Percentiles rank a stretch among this genome's conserved stretches.
Conservation (phyloP, 2,113 vertebrate species). For the Malurus elegans region DNA sequence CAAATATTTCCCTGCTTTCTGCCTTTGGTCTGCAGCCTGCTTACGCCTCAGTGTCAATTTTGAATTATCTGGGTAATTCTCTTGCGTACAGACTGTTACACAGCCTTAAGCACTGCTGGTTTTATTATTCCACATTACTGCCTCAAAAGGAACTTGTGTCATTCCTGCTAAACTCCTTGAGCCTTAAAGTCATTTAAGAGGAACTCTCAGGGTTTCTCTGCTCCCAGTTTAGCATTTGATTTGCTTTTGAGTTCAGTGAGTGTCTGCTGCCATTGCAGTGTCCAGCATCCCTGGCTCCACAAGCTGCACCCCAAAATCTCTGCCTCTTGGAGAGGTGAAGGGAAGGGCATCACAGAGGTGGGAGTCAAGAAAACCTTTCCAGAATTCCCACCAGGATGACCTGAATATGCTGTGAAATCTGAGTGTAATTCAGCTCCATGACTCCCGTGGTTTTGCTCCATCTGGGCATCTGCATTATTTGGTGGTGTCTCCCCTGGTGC, state of each 20-base stretch:
- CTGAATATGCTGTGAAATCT: neutral
- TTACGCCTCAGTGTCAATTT: neutral
- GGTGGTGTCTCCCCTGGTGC: neutral
- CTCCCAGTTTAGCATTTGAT: neutral
- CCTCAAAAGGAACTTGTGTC: neutral
- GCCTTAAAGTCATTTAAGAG: neutral
- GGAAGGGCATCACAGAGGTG: neutral
- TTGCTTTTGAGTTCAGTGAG: neutral
- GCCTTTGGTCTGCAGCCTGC: neutral
- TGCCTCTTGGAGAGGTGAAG: neutral
- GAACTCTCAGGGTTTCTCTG: neutral
- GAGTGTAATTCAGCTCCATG: neutral
- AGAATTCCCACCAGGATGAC: neutral
- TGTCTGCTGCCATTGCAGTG: neutral
- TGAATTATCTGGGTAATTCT: conserved; percentile 11
- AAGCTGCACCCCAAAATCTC: neutral
- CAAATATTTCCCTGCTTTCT: neutral
- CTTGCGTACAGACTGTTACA: neutral
- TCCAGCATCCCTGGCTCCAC: neutral
- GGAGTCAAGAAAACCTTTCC: neutral
- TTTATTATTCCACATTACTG: neutral
- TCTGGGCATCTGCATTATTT: neutral
- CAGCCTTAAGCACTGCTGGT: neutral
- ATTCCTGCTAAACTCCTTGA: neutral
- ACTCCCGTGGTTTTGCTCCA: neutral